A percentile compares a stretch with the other conserved stretches of the same genome.
These are phyloP conservation scores for Catagonus wagneri DNA, from an alignment of 2,113 vertebrate species.

Conservation along the genomic window DNA sequence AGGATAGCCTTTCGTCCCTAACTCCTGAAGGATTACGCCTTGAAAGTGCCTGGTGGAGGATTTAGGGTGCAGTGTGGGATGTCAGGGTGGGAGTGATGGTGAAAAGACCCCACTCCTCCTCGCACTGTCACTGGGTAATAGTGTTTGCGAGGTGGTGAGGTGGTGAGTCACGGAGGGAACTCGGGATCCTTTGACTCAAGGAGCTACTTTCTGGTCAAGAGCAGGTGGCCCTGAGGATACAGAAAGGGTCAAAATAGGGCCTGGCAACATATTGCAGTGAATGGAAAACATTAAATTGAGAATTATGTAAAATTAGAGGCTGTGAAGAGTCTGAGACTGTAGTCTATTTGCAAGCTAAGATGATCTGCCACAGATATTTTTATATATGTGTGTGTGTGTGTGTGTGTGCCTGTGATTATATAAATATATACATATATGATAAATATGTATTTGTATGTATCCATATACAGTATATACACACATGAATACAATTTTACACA, in stretches of 20 bases:
- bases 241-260: background rate
- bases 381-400: background rate
- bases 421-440: too few species aligned
- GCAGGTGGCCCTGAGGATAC: background rate
- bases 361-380: background rate
- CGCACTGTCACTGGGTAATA: background rate
- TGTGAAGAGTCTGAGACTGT: background rate
- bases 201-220: background rate
- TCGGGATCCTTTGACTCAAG: background rate
- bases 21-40: background rate
- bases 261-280: background rate
- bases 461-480: too few species aligned
- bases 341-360: background rate
- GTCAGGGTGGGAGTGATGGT: background rate
- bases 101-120: too few species aligned
- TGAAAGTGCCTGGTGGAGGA: background rate
- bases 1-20: background rate
- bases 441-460: background rate
- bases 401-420: background rate
- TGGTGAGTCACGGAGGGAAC: background rate
- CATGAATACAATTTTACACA: too few species aligned
- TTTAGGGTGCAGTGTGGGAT: background rate
- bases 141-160: accelerated
- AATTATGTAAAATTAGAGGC: background rate
- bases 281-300: background rate